phyloP scores from a whole-genome alignment of 1,140 invertebrate species.

The Trissolcus basalis region DNA sequence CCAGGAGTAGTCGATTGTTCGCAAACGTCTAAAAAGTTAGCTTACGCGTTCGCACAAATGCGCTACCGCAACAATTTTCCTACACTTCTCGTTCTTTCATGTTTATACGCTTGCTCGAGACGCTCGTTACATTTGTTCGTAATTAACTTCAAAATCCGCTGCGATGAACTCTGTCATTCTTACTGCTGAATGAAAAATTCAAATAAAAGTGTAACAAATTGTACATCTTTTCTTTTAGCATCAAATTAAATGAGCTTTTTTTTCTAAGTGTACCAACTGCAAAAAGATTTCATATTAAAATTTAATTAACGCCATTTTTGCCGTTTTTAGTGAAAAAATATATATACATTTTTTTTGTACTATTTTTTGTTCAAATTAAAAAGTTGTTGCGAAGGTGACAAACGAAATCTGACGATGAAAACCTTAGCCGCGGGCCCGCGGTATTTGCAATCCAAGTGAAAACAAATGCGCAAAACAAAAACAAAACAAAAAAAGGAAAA shows the following conservation, averaged over 20 bases:
- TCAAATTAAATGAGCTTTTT: too few species aligned
- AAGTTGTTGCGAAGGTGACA: too few species aligned
- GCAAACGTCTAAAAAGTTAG: constrained; percentile 47
- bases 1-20: constrained; percentile 43
- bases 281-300: too few species aligned
- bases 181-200: neutral
- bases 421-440: too few species aligned
- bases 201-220: too few species aligned
- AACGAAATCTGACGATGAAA: too few species aligned
- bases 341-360: too few species aligned
- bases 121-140: constrained; percentile 33
- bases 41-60: constrained; percentile 25
- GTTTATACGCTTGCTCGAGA: constrained; percentile 7
- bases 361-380: too few species aligned
- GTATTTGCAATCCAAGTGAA: constrained; percentile 8
- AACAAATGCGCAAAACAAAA: constrained; percentile 39
- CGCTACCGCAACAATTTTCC: neutral
- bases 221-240: too few species aligned
- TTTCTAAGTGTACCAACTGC: too few species aligned
- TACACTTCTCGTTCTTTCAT: constrained; percentile 2
- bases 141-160: constrained; percentile 24
- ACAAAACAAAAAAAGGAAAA: constrained; percentile 58
- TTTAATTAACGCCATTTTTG: too few species aligned
- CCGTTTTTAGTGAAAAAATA: too few species aligned
- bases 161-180: neutral